Conservation (phyloP, 92 coral and sea anemone genomes). For the Montipora capitata region DNA sequence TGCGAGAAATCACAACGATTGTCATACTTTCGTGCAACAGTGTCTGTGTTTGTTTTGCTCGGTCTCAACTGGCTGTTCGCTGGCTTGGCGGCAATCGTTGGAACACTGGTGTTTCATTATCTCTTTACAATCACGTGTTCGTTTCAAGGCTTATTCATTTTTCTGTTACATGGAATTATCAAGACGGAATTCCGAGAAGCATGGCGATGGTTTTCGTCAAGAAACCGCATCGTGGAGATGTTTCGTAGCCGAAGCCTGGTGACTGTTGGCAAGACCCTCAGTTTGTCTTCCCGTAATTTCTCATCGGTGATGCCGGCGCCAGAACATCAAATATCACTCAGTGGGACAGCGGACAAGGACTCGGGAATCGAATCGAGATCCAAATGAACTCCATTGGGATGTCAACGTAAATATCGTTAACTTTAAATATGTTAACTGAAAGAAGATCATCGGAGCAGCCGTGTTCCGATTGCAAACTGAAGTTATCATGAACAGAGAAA, state of each 20-base stretch:
- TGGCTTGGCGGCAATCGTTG: constrained; percentile 91
- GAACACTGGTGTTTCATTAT: constrained; percentile 85
- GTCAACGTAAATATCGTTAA: not conserved
- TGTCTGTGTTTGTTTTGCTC: constrained; percentile 91
- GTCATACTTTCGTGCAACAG: constrained; percentile 90
- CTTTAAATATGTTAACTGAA: not conserved
- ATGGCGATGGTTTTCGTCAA: constrained; percentile 75
- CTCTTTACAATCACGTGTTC: constrained; percentile 94
- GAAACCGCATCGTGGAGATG: constrained; percentile 76
- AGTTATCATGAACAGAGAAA: too few relatives aligned
- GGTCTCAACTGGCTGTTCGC: constrained; percentile 98
- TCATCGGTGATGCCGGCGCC: constrained; percentile 7
- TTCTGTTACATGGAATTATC: constrained; percentile 90
- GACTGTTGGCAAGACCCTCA: constrained; percentile 12
- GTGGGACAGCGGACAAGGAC: constrained; percentile 47
- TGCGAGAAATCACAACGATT: constrained; percentile 83
- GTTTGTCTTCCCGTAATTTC: constrained; percentile 49
- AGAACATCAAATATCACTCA: constrained; percentile 36
- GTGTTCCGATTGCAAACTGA: too few relatives aligned
- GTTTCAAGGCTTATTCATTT: constrained; percentile 93
- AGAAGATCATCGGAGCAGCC: too few relatives aligned
- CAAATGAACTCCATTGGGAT: constrained; percentile 33
- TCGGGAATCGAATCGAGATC: constrained; percentile 86
- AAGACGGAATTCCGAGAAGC: constrained; percentile 96
- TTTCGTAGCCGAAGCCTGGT: constrained; percentile 69